Conservation (phyloP, 1,140 invertebrate genomes). For the Heterodera carotae region DNA sequence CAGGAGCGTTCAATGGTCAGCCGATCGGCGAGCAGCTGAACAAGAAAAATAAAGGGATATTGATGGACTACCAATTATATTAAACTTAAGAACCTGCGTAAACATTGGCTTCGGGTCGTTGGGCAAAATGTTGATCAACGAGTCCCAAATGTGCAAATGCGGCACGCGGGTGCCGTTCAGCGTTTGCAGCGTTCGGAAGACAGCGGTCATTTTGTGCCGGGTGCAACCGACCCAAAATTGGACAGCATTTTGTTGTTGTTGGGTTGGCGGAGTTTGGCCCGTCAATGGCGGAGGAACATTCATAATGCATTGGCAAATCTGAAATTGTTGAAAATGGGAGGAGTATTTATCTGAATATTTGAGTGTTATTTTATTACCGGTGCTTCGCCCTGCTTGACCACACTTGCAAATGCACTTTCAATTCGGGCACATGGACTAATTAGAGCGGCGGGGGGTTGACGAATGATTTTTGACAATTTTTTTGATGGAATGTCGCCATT, state of each 20-base stretch:
- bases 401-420: background rate
- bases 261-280: background rate
- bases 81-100: slow-evolving; percentile 18
- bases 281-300: background rate
- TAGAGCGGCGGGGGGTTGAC: background rate
- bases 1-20: slow-evolving; percentile 49
- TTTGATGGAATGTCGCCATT: background rate
- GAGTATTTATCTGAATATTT: background rate
- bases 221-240: slow-evolving; percentile 54
- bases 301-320: slow-evolving; percentile 10
- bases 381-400: background rate
- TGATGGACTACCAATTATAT: background rate
- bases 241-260: background rate
- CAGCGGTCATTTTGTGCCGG: slow-evolving; percentile 52
- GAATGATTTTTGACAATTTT: background rate
- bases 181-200: slow-evolving; percentile 48
- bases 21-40: background rate
- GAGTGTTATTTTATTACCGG: background rate
- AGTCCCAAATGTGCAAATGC: slow-evolving; percentile 54
- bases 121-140: slow-evolving; percentile 51
- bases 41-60: background rate
- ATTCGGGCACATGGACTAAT: background rate
- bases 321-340: background rate
- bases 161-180: slow-evolving; percentile 50
- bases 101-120: slow-evolving; percentile 44